These are phyloP conservation scores for Calameuta idolon DNA, from an alignment of 2,888 invertebrate species.

Conservation along the genomic window DNA sequence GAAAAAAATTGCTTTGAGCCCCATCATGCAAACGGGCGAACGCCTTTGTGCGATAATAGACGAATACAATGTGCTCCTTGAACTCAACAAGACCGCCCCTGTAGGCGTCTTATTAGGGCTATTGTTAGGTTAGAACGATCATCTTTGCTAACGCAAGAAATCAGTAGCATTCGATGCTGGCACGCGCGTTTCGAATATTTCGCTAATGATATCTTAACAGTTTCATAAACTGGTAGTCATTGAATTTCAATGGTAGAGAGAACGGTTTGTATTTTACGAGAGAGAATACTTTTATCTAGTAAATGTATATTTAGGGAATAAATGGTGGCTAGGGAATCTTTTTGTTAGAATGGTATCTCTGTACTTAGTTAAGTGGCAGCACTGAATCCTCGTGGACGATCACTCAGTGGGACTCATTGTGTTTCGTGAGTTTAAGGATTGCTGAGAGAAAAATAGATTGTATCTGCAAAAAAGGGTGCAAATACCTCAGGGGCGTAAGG, in stretches of 20 bases:
- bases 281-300: not conserved
- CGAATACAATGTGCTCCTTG: conserved; percentile 21
- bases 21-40: conserved; percentile 20
- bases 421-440: conserved; percentile 1
- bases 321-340: not conserved
- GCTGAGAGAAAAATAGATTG: conserved; percentile 51
- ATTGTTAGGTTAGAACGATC: conserved; percentile 24
- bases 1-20: conserved; percentile 17
- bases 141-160: conserved; percentile 15
- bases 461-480: conserved; percentile 59
- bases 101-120: conserved; percentile 28
- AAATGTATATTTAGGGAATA: not conserved
- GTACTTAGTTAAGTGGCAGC: not conserved
- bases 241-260: not conserved
- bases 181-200: conserved; percentile 21
- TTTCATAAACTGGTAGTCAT: not conserved
- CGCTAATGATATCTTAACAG: conserved; percentile 18
- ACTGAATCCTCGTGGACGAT: not conserved
- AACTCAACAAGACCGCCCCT: conserved; percentile 15
- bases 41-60: conserved; percentile 23
- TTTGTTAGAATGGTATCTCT: not conserved
- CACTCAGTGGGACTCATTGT: not conserved
- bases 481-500: conserved; percentile 64
- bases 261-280: too few species aligned
- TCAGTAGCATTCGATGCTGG: conserved; percentile 18